A percentile compares a stretch with the other conserved stretches of the same genome.
Conservation (phyloP, 37 sponge, comb jelly and placozoan genomes). For the Aplysina aerophoba region DNA sequence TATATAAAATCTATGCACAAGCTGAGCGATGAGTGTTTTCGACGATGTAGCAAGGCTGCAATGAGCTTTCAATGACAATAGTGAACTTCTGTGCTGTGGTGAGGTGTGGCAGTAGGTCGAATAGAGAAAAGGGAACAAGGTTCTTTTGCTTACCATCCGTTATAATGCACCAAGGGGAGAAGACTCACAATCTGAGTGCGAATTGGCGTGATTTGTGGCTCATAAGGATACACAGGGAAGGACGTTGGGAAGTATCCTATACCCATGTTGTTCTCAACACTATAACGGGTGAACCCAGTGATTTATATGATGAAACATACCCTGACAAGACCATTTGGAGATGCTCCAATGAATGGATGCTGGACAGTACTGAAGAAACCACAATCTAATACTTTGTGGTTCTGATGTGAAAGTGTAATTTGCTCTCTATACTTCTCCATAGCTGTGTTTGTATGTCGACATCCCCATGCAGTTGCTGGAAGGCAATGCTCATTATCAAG, state of each 20-base stretch:
- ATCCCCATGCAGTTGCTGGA: no score
- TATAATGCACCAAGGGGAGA: slow-evolving; percentile 4
- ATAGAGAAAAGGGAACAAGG: not conserved
- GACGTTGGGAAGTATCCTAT: no score
- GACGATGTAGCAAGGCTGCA: slow-evolving; percentile 5
- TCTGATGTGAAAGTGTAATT: no score
- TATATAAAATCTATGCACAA: not conserved
- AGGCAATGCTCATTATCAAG: no score
- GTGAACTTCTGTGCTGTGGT: slow-evolving; percentile 8
- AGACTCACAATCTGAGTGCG: not conserved
- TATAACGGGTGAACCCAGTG: slow-evolving; percentile 3
- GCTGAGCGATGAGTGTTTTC: not conserved
- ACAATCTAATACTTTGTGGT: no score
- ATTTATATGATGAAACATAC: not conserved
- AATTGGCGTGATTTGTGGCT: slow-evolving; percentile 4
- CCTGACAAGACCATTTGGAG: not conserved
- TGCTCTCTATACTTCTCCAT: no score
- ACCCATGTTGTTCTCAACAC: no score
- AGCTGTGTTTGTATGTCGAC: no score
- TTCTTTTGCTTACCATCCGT: slow-evolving; percentile 2
- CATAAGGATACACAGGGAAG: not conserved
- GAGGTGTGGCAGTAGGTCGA: not conserved
- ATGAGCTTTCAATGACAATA: not conserved
- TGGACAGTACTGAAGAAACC: no score
- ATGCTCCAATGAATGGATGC: no score